Evolutionary conservation across 2,113 vertebrate genomes (phyloP), one percentile per base, ranked within the genome.

Genomic region (Muscicapa adusta): DNA sequence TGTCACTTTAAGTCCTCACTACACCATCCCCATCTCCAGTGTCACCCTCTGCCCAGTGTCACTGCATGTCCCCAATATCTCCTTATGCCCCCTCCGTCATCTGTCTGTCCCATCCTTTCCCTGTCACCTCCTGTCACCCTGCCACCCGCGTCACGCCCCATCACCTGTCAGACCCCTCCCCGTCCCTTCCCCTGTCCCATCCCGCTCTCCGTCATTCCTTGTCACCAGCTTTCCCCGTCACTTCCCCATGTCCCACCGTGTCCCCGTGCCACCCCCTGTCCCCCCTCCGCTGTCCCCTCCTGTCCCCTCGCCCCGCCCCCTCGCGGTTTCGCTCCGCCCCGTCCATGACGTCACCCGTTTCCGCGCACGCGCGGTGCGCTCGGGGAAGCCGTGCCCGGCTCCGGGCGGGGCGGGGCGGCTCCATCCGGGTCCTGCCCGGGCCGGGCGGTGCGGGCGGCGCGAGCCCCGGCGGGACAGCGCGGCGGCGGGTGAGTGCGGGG

Each of bases 371-470:
- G 48, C 68, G 4, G 8, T 40, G 68, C 15, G 0, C 5, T 10
- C 36, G 67, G 68, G 36, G 68, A 53, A 40, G 68, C 68, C 50
- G 68, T 71, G 68, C 68, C 50, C 68, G 18, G 24, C 72, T 89
- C 63, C 57, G 88, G 75, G 62, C 84, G 74, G 73, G 85, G 65
- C 60, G 80, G 85, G 71, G 48, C 68, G 22, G 24, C 72, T 89
- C 70, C 88, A 79, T 90, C 91, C 91, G 88, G 91, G 84, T 93
- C 80, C 88, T 72, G 74, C 60, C 86, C 71, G 62, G 80, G 58
- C 65, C 57, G 88, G 75, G 57, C 84, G 74, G 73, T 89, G 65
- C 66, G 80, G 85, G 71, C 68, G 68, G 78, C 31, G 77, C 43
- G 90, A 85, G 88, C 38, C 68, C 72, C 54, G 71, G 67, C 29